Base-by-base conservation (phyloP, 2,113 vertebrate species). In the Tautogolabrus adspersus region DNA sequence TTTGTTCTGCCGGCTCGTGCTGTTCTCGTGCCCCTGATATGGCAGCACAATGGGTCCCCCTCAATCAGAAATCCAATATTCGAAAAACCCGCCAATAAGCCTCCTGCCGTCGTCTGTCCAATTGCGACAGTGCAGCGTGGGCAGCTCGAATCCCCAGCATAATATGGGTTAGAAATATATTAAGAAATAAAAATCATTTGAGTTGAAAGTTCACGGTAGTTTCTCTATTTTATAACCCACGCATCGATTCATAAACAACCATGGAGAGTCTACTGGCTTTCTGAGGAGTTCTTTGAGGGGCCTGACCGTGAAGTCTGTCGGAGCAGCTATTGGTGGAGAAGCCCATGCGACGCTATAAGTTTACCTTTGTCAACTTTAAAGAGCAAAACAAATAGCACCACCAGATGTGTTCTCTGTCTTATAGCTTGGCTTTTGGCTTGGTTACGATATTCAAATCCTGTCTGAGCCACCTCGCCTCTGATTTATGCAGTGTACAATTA, bases 1-100 rank as follows among this genome's bases (percentile, higher is more conserved):
- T 93, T 94, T 94, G 93, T 93, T 75, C 77, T 30, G 57, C 15
- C 82, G 95, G 92, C 95, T 95, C 93, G 95, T 95, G 94, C 93
- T 93, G 87, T 88, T 89, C 95, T 94, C 94, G 94, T 95, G 95
- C 93, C 82, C 85, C 81, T 87, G 84, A 94, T 93, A 88, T 82
- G 60, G 63, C 71, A n/a, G 61, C 86, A 92, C 89, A 88, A 83
- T 87, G 65, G 63, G 30, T 81, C 15, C 54, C 74, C 38, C n/a
- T 64, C 76, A 66, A 72, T 62, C 72, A 75, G 30, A 78, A 73
- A 91, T 77, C 60, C 66, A 83, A 87, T 79, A 79, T 93, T 93
- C 75, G 85, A 92, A 94, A 85, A 89, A 44, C 84, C 87, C 92
- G 91, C 87, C 87, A 90, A 59, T 56, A 72, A 82, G 61, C 75